Conservation (phyloP, 2,113 vertebrate genomes). For the Bubo bubo region DNA sequence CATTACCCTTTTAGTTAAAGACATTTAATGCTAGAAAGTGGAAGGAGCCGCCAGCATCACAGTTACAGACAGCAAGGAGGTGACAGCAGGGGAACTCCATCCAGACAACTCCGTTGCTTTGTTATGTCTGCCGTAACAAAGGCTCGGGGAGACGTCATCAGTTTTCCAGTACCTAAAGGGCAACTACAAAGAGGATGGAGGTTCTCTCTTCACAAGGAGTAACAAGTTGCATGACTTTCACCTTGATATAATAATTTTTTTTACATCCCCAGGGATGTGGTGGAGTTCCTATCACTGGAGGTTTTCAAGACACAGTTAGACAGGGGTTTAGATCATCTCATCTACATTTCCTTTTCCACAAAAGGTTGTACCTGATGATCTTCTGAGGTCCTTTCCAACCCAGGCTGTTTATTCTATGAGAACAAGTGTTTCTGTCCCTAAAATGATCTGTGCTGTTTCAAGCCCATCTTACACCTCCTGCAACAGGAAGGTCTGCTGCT, state of each 20-base stretch:
- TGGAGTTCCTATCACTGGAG: neutral
- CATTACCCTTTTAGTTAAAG: neutral
- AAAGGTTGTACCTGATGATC: neutral
- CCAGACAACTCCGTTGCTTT: neutral
- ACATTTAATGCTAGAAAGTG: neutral
- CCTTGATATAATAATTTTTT: no score
- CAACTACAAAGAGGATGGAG: neutral
- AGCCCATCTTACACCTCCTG: neutral
- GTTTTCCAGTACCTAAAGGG: neutral
- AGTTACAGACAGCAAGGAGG: neutral
- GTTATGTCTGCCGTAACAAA: neutral
- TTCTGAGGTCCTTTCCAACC: neutral
- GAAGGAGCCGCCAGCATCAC: neutral
- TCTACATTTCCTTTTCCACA: neutral
- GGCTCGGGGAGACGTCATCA: neutral
- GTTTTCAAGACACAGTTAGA: neutral
- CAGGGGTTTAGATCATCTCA: neutral
- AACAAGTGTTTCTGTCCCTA: neutral
- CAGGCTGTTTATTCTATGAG: neutral
- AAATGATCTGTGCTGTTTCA: neutral
- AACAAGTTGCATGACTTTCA: neutral
- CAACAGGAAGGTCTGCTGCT: neutral
- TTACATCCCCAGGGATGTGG: neutral
- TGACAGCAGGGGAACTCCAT: neutral
- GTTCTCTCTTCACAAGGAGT: neutral